Base-by-base conservation (phyloP, 2,888 invertebrate species). In the Agriotes lineatus region DNA sequence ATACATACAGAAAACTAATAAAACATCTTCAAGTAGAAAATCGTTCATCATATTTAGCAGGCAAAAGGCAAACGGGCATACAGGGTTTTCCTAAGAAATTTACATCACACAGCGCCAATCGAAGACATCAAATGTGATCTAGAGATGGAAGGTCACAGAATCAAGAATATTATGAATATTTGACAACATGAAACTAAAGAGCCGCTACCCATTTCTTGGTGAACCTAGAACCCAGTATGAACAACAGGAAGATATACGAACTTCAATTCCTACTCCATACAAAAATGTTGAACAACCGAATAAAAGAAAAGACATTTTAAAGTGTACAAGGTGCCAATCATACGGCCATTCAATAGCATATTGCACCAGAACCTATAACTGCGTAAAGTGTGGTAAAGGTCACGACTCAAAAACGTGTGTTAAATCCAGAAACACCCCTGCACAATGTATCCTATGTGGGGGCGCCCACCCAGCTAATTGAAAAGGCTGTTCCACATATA, bases 321-420 rank as follows among this genome's bases (percentile, higher is more conserved):
- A 57, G 14, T 57, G 57, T n/a, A 57, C 57, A 20, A 57, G 57
- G 14, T 57, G 57, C 12, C 57, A 39, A 39, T 57, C 39, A 22
- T 57, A 57, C 19, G 54, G 20, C 18, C 44, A 44, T 9, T 44
- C 44, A 44, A 44, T 19, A 44, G 9, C 44, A 19, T 44, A 44
- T 19, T 54, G 33, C n/a, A 33, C 54, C 33, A 54, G 37, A 54
- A 4, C 54, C 18, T 54, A 54, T 37, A 35, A 19, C 16, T 54
- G 33, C 54, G 54, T 54, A 33, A 54, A 54, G n/a, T 14, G 18
- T 35, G 54, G 54, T 54, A 37, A 33, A 22, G 33, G 19, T 16
- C 54, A 18, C n/a, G 19, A 54, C 16, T 35, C 54, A 54, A 33
- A 33, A 35, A 33, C 37, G 16, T 54, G 54, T 18, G 19, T 2